phyloP scores from a whole-genome alignment of 2,113 vertebrate genomes.

The Cheirogaleus medius region DNA sequence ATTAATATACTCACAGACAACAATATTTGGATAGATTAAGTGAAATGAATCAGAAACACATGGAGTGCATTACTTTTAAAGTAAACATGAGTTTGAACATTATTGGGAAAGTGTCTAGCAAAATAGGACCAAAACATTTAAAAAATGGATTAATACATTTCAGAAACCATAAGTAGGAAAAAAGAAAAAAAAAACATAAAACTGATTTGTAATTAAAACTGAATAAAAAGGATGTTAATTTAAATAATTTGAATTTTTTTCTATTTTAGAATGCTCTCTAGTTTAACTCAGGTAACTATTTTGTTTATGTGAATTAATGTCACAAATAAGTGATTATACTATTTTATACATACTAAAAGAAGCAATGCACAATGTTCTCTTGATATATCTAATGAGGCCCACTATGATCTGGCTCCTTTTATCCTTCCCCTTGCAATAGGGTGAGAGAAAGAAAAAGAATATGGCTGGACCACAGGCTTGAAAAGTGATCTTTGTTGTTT shows the following conservation, averaged over 20 bases:
- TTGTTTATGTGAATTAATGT: background rate
- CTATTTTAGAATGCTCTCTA: background rate
- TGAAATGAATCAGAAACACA: conserved; percentile 55
- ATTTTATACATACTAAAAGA: background rate
- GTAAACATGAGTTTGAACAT: conserved; percentile 42
- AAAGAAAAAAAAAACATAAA: background rate
- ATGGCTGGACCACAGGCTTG: background rate
- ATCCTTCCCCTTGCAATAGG: background rate
- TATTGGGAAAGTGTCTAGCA: background rate
- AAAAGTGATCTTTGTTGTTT: background rate
- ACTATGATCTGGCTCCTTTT: background rate
- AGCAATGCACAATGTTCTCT: background rate
- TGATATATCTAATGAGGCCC: background rate
- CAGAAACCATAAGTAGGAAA: background rate
- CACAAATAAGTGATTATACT: background rate
- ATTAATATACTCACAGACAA: conserved; percentile 40
- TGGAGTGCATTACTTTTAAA: conserved; percentile 36
- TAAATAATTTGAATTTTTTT: background rate
- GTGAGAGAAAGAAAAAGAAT: background rate
- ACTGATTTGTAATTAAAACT: background rate
- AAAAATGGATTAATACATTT: conserved; percentile 28
- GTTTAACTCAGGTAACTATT: background rate
- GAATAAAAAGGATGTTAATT: background rate
- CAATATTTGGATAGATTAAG: conserved; percentile 34
- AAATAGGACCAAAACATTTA: background rate